A percentile compares a stretch with the other conserved stretches of the same genome.
Conservation (phyloP, 2,797 vertebrate species). For the Holocentrus rufus region DNA sequence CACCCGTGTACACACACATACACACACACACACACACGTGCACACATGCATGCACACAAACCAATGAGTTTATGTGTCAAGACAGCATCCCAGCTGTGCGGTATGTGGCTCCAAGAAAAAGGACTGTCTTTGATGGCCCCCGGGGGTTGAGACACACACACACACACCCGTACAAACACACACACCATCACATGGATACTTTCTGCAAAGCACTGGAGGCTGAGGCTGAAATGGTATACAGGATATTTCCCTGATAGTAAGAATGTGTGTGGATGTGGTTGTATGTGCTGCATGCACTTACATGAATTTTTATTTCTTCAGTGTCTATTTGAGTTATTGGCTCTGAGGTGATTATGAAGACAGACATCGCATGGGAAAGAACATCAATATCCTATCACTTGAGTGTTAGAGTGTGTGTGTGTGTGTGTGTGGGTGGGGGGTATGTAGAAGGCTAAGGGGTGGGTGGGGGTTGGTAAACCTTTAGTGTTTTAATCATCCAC, state of each 20-base stretch:
- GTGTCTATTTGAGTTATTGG: background rate
- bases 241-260: conserved; percentile 1
- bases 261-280: background rate
- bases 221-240: background rate
- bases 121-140: conserved; percentile 10
- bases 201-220: background rate
- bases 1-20: background rate
- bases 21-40: conserved; percentile 18
- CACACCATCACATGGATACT: too few species aligned
- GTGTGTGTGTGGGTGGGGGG: too few species aligned
- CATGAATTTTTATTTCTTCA: conserved; percentile 16
- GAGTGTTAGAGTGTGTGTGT: background rate
- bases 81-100: conserved; percentile 15
- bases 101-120: conserved; percentile 15
- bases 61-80: conserved; percentile 15
- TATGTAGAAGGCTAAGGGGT: background rate
- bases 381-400: background rate
- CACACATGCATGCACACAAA: conserved; percentile 3
- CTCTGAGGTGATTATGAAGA: background rate
- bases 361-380: background rate
- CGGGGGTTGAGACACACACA: conserved; percentile 3
- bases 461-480: too few species aligned
- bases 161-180: conserved; percentile 1
- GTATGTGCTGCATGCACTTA: background rate
- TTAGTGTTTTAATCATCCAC: too few species aligned